phyloP scores from a whole-genome alignment of 1,140 invertebrate species.

The Brachionus koreanus region DNA sequence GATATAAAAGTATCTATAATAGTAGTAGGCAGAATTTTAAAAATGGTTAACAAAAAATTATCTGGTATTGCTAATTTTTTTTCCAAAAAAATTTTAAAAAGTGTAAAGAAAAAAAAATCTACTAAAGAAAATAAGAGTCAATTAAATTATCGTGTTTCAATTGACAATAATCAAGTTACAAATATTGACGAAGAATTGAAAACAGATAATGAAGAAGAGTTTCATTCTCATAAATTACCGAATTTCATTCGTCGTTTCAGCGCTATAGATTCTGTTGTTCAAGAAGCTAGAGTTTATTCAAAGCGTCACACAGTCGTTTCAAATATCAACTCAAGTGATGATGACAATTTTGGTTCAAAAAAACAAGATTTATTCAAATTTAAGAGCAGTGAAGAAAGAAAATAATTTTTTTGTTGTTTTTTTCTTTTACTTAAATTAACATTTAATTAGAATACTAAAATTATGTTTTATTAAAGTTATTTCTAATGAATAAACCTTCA shows the following conservation, averaged over 20 bases:
- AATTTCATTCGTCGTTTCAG: constrained; percentile 11
- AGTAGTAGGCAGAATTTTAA: background rate
- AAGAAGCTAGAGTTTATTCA: background rate
- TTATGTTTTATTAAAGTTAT: too few relatives aligned
- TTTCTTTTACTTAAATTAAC: too few relatives aligned
- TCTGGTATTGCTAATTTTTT: background rate
- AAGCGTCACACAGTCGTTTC: background rate
- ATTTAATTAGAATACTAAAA: too few relatives aligned
- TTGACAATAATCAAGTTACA: background rate
- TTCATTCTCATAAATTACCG: background rate
- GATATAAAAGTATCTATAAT: background rate
- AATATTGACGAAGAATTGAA: background rate
- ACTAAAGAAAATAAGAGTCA: background rate
- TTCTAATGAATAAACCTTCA: too few relatives aligned
- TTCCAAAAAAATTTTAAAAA: background rate
- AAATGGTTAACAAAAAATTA: background rate
- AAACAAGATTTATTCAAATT: too few relatives aligned
- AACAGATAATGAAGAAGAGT: background rate
- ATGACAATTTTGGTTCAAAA: background rate
- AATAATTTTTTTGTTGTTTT: too few relatives aligned
- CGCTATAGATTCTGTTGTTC: background rate
- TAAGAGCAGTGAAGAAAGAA: too few relatives aligned
- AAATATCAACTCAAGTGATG: background rate
- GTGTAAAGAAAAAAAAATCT: background rate
- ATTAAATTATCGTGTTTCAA: background rate